These are phyloP conservation scores for Gymnopithys bicolor DNA, from an alignment of 2,797 vertebrate genomes.

Conservation along the genomic window DNA sequence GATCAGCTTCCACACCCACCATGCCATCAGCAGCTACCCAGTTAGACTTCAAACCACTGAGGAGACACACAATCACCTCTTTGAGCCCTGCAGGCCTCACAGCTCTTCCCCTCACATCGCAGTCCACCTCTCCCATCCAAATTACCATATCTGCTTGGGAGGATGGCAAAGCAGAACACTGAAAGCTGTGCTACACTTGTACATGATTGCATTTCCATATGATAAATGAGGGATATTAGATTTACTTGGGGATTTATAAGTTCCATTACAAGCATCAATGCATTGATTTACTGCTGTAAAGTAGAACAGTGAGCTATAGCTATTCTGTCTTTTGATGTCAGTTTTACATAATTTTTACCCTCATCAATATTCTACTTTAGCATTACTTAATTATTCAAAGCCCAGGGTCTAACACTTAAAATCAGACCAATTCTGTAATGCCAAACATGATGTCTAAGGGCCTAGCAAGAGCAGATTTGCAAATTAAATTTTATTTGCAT, in stretches of 20 bases:
- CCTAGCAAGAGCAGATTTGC: neutral
- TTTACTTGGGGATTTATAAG: neutral
- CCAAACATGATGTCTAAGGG: neutral
- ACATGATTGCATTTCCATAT: fast-evolving
- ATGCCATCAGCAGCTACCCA: neutral
- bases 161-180: neutral
- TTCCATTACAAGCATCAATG: neutral
- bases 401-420: neutral
- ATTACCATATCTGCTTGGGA: neutral
- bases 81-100: neutral
- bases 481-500: neutral
- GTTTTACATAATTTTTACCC: neutral
- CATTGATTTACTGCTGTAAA: neutral
- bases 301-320: neutral
- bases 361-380: neutral
- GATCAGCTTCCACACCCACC: neutral
- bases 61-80: neutral
- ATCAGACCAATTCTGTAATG: neutral
- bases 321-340: neutral
- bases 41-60: neutral
- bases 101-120: neutral
- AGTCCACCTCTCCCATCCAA: neutral
- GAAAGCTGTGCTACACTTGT: neutral
- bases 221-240: neutral
- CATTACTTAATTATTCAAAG: neutral